These are phyloP conservation scores for Alaudala cheleensis DNA, from an alignment of 2,113 vertebrate species.

Conservation along the genomic window DNA sequence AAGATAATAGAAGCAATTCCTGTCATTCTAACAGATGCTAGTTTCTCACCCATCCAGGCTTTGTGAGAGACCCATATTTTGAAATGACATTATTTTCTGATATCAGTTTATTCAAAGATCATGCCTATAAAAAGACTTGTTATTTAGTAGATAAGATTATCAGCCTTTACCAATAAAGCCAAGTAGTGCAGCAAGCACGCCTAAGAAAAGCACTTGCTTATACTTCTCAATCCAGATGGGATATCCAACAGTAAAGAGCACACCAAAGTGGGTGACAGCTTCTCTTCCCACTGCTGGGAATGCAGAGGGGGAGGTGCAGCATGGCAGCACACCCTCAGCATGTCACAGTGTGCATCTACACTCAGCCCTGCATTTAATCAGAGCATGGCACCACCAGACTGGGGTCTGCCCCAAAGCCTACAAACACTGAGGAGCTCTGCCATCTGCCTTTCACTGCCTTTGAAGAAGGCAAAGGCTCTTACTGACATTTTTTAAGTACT, in stretches of 20 bases:
- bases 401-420: not conserved
- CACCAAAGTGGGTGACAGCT: not conserved
- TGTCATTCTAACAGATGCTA: not conserved
- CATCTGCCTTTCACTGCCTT: not conserved
- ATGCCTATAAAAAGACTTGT: not conserved
- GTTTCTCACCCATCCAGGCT: not conserved
- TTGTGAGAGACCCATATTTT: not conserved
- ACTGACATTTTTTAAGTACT: not conserved
- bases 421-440: not conserved
- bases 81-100: not conserved
- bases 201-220: not conserved
- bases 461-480: not conserved
- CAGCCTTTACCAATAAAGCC: not conserved
- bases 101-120: not conserved
- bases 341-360: fast-evolving
- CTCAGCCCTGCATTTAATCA: not conserved
- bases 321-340: not conserved
- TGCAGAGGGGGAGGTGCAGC: not conserved
- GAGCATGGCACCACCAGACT: not conserved
- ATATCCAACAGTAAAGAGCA: not conserved
- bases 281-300: not conserved
- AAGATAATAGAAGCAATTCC: not conserved
- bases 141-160: not conserved
- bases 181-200: not conserved
- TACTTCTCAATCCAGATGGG: not conserved